Conservation (phyloP, 53 echinoderm and acorn worm species). For the Paracentrotus lividus region DNA sequence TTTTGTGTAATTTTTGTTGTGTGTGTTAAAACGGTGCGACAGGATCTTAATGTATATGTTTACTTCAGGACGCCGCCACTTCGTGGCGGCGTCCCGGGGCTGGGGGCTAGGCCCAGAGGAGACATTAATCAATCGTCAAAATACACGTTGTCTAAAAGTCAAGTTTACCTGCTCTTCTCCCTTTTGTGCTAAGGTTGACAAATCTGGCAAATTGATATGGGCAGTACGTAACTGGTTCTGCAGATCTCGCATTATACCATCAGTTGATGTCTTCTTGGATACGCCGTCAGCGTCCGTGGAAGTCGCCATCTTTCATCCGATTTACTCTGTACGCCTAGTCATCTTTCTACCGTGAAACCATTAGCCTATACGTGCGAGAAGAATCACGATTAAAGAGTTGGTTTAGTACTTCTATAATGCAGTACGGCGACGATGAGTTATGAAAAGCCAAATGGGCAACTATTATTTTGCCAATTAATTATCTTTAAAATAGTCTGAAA, state of each 20-base stretch:
- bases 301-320: constrained; percentile 57
- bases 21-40: too few species aligned
- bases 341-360: not conserved
- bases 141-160: not conserved
- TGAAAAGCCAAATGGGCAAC: not conserved
- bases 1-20: too few species aligned
- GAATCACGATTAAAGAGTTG: not conserved
- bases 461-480: not conserved
- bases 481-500: too few species aligned
- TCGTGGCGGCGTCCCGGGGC: too few species aligned
- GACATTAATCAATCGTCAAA: not conserved
- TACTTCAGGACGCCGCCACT: too few species aligned
- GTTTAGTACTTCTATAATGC: not conserved
- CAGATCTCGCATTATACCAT: constrained; percentile 88
- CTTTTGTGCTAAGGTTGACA: constrained; percentile 95
- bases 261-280: constrained; percentile 53
- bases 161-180: constrained; percentile 93
- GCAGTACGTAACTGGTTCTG: constrained; percentile 90
- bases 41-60: too few species aligned
- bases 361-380: too few species aligned
- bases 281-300: constrained; percentile 58
- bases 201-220: constrained; percentile 87
- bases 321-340: not conserved
- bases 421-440: not conserved
- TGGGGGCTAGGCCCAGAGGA: not conserved